A percentile compares a stretch with the other conserved stretches of the same genome.
Evolutionary conservation across 2,113 vertebrate species (phyloP).

Genomic region (Channa maculata): DNA sequence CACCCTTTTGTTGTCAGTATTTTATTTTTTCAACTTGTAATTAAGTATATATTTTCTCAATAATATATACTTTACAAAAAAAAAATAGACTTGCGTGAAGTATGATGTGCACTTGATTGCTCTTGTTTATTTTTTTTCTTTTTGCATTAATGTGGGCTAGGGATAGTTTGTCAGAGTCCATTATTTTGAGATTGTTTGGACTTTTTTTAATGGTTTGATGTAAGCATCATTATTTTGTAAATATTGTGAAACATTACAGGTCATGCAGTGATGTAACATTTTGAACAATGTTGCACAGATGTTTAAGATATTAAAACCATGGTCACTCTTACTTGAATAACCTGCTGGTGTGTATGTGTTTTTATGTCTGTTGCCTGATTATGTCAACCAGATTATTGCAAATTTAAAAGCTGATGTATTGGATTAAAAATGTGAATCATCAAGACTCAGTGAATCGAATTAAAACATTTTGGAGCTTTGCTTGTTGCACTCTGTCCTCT

Average conservation of each 20-base stretch:
- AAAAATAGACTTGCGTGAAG: constrained; percentile 83
- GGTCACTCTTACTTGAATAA: constrained; percentile 93
- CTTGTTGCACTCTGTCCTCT: constrained; percentile 45
- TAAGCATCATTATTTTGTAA: constrained; percentile 94
- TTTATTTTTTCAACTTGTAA: constrained; percentile 75
- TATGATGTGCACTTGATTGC: constrained; percentile 88
- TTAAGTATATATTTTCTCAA: constrained; percentile 85
- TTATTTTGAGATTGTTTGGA: constrained; percentile 80
- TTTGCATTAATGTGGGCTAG: constrained; percentile 88
- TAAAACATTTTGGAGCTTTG: neutral
- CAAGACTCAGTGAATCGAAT: no score
- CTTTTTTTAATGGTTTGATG: constrained; percentile 88
- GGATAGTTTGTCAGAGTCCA: constrained; percentile 85
- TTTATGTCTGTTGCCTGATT: neutral
- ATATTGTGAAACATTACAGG: constrained; percentile 96
- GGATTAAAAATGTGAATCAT: neutral
- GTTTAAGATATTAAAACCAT: constrained; percentile 94
- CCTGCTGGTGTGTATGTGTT: constrained; percentile 8
- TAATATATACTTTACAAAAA: constrained; percentile 87
- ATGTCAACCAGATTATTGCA: neutral
- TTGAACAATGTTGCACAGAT: constrained; percentile 95
- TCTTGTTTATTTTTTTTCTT: constrained; percentile 65
- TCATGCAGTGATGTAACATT: constrained; percentile 96
- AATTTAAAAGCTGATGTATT: neutral
- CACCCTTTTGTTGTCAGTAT: constrained; percentile 76